Evolutionary conservation across 2,888 invertebrate genomes (phyloP).

Genomic region (Protodeltote pygarga): DNA sequence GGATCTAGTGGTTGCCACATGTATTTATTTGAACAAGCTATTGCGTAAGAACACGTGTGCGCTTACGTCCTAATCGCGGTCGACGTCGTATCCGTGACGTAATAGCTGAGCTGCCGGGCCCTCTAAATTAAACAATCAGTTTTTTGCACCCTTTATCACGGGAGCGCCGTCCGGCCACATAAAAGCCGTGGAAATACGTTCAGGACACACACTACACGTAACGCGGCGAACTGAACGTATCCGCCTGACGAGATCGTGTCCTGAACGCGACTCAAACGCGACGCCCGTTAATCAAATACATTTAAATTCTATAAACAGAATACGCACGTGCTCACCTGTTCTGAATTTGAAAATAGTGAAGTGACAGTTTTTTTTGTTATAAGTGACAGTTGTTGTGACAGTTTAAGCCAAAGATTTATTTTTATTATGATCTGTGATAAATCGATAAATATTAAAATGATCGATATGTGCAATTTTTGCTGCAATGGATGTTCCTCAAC

Average conservation of each 20-base stretch:
- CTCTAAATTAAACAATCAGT: constrained; percentile 81
- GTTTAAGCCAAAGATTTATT: constrained; percentile 62
- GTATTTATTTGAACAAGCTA: constrained; percentile 81
- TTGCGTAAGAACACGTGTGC: constrained; percentile 78
- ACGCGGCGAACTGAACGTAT: constrained; percentile 80
- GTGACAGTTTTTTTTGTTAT: constrained; percentile 56
- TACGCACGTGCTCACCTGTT: constrained; percentile 50
- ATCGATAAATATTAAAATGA: constrained; percentile 62
- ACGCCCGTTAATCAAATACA: constrained; percentile 34
- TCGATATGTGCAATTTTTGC: constrained; percentile 63
- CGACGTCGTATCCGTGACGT: constrained; percentile 81
- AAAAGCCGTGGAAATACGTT: constrained; percentile 83
- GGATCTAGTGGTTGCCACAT: constrained; percentile 78
- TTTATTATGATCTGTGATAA: constrained; percentile 73
- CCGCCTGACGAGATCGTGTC: constrained; percentile 64
- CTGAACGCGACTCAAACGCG: constrained; percentile 59
- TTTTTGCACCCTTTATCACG: constrained; percentile 85
- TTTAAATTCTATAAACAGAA: constrained; percentile 43
- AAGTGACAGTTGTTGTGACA: constrained; percentile 50
- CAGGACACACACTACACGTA: constrained; percentile 83
- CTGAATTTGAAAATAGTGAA: constrained; percentile 55
- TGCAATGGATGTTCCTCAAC: constrained; percentile 68
- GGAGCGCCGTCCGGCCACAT: constrained; percentile 79
- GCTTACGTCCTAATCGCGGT: constrained; percentile 72
- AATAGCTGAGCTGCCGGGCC: constrained; percentile 68